Conservation (phyloP, 2,113 vertebrate genomes). For the Chascanopsetta lugubris region DNA sequence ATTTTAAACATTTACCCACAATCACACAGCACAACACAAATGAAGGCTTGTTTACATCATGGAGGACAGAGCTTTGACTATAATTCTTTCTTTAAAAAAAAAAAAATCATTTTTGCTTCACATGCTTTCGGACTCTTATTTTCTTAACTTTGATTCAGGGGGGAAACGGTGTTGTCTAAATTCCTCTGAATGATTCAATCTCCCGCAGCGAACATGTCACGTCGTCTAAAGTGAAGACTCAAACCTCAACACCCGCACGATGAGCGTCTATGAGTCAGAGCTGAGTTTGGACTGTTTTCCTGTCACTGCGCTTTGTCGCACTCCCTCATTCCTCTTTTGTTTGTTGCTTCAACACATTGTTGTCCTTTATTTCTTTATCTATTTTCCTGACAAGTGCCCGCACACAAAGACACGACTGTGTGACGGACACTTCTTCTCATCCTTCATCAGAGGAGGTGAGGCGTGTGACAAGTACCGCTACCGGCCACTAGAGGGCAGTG, state of each 20-base stretch:
- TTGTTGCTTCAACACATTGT: conserved; percentile 20
- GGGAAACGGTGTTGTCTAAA: not conserved
- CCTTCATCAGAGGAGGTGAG: no score
- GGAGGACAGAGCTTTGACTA: not conserved
- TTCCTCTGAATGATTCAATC: not conserved
- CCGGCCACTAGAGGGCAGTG: not conserved
- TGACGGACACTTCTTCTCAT: no score
- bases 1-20: no score
- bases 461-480: no score
- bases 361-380: conserved; percentile 46
- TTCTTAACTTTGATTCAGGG: not conserved
- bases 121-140: not conserved
- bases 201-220: not conserved
- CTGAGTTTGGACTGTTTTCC: conserved; percentile 33
- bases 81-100: not conserved
- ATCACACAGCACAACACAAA: no score
- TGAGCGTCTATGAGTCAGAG: conserved; percentile 25
- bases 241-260: not conserved
- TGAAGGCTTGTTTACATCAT: no score
- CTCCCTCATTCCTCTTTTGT: conserved; percentile 28
- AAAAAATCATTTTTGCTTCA: no score
- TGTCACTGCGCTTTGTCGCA: conserved; percentile 17
- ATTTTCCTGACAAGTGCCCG: conserved; percentile 20
- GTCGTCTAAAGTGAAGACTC: not conserved
- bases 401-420: conserved; percentile 4